Evolutionary conservation across 2,113 vertebrate species (phyloP), one percentile per base, ranked within the genome.

Genomic region (Passer montanus): DNA sequence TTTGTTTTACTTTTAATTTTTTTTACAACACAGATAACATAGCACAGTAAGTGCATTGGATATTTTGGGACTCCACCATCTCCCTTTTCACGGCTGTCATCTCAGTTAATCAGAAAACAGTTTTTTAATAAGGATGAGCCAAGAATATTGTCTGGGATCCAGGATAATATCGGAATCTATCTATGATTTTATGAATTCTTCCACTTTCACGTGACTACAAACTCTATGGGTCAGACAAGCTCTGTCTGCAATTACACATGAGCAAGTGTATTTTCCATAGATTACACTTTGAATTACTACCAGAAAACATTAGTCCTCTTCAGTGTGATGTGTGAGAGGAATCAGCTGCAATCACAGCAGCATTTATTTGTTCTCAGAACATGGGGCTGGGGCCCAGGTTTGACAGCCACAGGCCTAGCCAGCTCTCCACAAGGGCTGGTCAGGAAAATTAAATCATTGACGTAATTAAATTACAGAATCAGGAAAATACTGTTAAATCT

Each of bases 341-440:
- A 43, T 14, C 46, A 31, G 56, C 12, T 3, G 18, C 46, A 59
- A 15, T n/a, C 30, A 13, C 30, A 49, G 64, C 43, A 55, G 30
- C 12, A 10, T 44, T 72, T 17, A 7, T 37, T 55, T 26, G 3
- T 7, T 1, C 1, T 19, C 5, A 3, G 44, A 56, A 35, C 10
- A 12, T 22, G 50, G 14, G 4, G 7, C 0, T 52, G 62, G 70
- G 76, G 20, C 9, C 7, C 26, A 27, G n/a, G 19, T 79, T 41
- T 37, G 62, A 41, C 64, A 74, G 41, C 4, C n/a, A 19, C 19
- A 17, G 49, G 30, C 39, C 49, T 28, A 37, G 33, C 17, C 30
- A 33, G 30, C 23, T 49, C 44, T 62, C 41, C 79, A 88, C 37
- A 66, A 52, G 10, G 28, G 72, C 52, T 75, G 23, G 4, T 72